A percentile compares a stretch with the other conserved stretches of the same genome.
These are phyloP conservation scores for Tonatia bakeri DNA, from an alignment of 2,113 vertebrate genomes.

Conservation along the genomic window DNA sequence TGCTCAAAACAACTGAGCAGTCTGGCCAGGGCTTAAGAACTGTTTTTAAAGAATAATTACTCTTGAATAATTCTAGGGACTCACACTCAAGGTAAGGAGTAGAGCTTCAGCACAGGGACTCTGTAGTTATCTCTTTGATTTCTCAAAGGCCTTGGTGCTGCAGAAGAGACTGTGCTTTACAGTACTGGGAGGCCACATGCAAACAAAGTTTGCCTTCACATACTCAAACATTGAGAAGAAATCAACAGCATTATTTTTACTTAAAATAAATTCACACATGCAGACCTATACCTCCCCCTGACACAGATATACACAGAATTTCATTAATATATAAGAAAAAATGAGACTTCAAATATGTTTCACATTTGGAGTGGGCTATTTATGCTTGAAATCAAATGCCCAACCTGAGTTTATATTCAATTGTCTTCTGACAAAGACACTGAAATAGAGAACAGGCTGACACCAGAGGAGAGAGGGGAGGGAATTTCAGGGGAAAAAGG, in stretches of 20 bases:
- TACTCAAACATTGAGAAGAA: neutral
- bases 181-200: rapidly evolving
- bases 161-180: neutral
- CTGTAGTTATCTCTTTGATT: neutral
- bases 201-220: neutral
- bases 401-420: neutral
- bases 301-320: neutral
- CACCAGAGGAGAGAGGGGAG: too few species aligned
- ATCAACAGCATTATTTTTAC: neutral
- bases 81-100: neutral
- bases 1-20: too few species aligned
- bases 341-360: neutral
- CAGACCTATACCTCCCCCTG: neutral
- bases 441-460: too few species aligned
- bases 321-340: neutral
- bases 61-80: neutral
- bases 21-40: too few species aligned
- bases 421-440: neutral
- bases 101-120: neutral
- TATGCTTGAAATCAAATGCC: neutral
- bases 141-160: neutral
- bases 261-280: neutral
- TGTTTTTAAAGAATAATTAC: neutral
- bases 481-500: too few species aligned
- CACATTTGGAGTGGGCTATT: neutral